Base-by-base conservation (phyloP, 23 tunicate species). In the Styela clava region DNA sequence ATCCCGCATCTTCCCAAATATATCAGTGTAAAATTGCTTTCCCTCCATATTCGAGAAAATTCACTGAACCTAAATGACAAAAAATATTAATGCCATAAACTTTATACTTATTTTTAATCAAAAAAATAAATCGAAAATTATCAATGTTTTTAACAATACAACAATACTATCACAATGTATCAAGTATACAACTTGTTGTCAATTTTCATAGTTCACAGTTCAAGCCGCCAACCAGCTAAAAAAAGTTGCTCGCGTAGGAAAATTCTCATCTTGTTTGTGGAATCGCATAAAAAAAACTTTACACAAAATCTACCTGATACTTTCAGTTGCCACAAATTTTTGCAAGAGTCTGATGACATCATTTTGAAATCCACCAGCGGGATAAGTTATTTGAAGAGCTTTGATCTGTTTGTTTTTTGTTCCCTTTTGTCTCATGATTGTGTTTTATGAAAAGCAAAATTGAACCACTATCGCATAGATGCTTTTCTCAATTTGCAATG, bases 321-420 rank as follows among this genome's bases (percentile, higher is more conserved):
- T 91, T 35, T 91, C 82, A 19, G 87, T 91, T 56, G 85, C 90
- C 68, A 91, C 97, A 82, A 91, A 91, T 69, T 86, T 85, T 56
- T 91, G 97, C 69, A 91, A 64, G n/a, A 91, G 87, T 37, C 68
- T 77, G 76, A 83, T 87, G 3, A 86, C 80, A 70, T 91, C 97
- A 29, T 83, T 33, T 35, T 83, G 88, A 37, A 87, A 69, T 0
- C 97, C 97, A 31, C 85, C 67, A 28, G 91, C 97, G 2, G 97
- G 97, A 73, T 76, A 91, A 24, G 69, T 72, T 24, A 82, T 33
- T 69, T 33, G 31, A 5, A 76, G 62, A 24, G 62, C 52, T 21
- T 56, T 24, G 64, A 36, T 23, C 31, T 67, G 32, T 22, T 24
- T 27, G 32, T 67, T 27, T 67, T 67, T 67, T 16, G 32, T 18